Evolutionary conservation across 2,888 invertebrate genomes (phyloP).

Genomic region (Diaphora mendica): DNA sequence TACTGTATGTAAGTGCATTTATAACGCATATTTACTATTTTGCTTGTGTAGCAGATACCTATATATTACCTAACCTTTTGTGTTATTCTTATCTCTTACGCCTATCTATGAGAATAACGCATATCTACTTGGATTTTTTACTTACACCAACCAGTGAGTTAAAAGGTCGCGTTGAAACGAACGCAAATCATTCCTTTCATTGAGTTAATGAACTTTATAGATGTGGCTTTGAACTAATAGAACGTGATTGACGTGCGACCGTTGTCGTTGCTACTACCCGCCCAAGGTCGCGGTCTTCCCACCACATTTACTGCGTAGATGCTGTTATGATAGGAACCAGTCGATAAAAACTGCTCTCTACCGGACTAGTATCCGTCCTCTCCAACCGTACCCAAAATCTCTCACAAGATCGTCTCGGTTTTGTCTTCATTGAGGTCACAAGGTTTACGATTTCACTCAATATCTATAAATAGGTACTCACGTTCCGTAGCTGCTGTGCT

Average conservation of each 20-base stretch:
- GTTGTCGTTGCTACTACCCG: slow-evolving; percentile 61
- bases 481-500: slow-evolving; percentile 57
- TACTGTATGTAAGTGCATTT: slow-evolving; percentile 54
- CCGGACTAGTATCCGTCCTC: slow-evolving; percentile 50
- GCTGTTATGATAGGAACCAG: slow-evolving; percentile 26
- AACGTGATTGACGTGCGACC: slow-evolving; percentile 80
- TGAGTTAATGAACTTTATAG: slow-evolving; percentile 80
- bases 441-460: slow-evolving; percentile 79
- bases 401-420: slow-evolving; percentile 54
- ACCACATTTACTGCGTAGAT: slow-evolving; percentile 49
- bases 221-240: slow-evolving; percentile 83
- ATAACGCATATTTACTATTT: slow-evolving; percentile 27
- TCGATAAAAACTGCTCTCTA: slow-evolving; percentile 18
- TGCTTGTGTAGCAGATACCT: slow-evolving; percentile 6
- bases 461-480: slow-evolving; percentile 67
- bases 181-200: slow-evolving; percentile 67
- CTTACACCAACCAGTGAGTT: slow-evolving; percentile 46
- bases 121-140: slow-evolving; percentile 25
- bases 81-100: not conserved
- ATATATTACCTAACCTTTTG: not conserved
- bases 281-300: slow-evolving; percentile 70
- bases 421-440: slow-evolving; percentile 71
- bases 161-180: slow-evolving; percentile 60
- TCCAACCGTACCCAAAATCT: slow-evolving; percentile 45
- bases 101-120: not conserved